Evolutionary conservation across 1,140 invertebrate species (phyloP).

Genomic region (Andricus grossulariae): DNA sequence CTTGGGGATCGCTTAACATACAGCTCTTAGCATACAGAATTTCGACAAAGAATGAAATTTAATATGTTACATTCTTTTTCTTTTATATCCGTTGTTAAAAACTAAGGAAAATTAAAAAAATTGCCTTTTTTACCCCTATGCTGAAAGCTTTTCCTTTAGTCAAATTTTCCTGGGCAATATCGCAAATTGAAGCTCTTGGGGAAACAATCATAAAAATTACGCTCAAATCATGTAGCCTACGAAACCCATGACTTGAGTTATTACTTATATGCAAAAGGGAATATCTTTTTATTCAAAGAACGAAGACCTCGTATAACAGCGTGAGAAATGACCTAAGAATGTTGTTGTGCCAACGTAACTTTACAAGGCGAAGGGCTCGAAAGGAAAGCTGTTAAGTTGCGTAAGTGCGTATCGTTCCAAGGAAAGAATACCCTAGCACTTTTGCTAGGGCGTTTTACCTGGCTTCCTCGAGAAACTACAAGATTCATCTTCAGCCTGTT

Average conservation of each 20-base stretch:
- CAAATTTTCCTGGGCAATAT: too few relatives aligned
- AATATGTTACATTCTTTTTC: too few relatives aligned
- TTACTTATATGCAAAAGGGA: conserved; percentile 18
- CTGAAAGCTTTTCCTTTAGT: too few relatives aligned
- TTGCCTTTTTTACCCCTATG: too few relatives aligned
- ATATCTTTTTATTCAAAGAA: not conserved
- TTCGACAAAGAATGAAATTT: too few relatives aligned
- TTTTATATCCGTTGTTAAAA: too few relatives aligned
- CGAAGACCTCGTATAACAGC: not conserved
- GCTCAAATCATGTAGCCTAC: too few relatives aligned
- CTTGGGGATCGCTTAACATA: too few relatives aligned
- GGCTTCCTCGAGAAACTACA: conserved; percentile 8
- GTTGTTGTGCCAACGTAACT: conserved; percentile 6
- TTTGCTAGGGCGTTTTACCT: conserved; percentile 12
- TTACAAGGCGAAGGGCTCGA: conserved; percentile 14
- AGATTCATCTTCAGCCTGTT: conserved; percentile 25
- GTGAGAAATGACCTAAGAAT: conserved; percentile 21
- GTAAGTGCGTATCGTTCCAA: conserved; percentile 14
- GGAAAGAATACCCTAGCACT: conserved; percentile 21
- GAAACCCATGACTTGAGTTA: not conserved
- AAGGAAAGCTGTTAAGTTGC: conserved; percentile 24
- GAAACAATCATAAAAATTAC: too few relatives aligned
- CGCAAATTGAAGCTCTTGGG: too few relatives aligned
- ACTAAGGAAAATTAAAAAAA: too few relatives aligned
- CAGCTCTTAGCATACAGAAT: too few relatives aligned